Conservation (phyloP, 2,888 invertebrate genomes). For the Nymphalis c-album region DNA sequence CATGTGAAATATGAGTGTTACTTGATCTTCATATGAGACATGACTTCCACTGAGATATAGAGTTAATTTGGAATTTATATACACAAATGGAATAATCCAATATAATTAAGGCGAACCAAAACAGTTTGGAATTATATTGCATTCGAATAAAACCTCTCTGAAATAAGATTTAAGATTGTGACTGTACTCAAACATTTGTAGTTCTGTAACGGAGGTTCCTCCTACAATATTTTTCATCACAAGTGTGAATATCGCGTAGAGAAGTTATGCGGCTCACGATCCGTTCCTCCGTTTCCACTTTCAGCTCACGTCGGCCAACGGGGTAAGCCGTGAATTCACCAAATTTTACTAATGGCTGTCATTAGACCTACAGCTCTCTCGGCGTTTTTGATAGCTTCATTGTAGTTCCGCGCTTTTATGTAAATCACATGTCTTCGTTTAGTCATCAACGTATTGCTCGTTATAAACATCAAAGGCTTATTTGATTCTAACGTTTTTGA, state of each 20-base stretch:
- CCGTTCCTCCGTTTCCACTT: slow-evolving; percentile 6
- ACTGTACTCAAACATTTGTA: background rate
- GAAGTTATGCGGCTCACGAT: slow-evolving; percentile 21
- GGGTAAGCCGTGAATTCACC: slow-evolving; percentile 25
- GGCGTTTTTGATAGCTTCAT: slow-evolving; percentile 16
- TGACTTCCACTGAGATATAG: background rate
- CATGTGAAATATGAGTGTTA: too few relatives aligned
- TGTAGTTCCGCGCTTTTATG: slow-evolving; percentile 10
- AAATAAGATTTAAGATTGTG: too few relatives aligned
- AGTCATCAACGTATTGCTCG: background rate
- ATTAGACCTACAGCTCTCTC: slow-evolving; percentile 17
- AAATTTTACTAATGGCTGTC: slow-evolving; percentile 24
- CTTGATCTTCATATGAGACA: background rate
- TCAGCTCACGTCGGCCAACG: slow-evolving; percentile 26
- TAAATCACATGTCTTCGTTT: background rate
- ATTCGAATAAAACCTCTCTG: too few relatives aligned
- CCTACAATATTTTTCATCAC: slow-evolving; percentile 21
- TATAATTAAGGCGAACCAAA: background rate
- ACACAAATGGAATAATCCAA: background rate
- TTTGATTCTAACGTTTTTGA: too few relatives aligned
- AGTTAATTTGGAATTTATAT: background rate
- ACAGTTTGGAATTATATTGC: too few relatives aligned
- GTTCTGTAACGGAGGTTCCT: background rate
- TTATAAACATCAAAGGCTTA: too few relatives aligned
- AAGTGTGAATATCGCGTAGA: slow-evolving; percentile 16